Evolutionary conservation across 2,797 vertebrate species (phyloP), one percentile per base, ranked within the genome.

Genomic region (Ficedula albicollis): DNA sequence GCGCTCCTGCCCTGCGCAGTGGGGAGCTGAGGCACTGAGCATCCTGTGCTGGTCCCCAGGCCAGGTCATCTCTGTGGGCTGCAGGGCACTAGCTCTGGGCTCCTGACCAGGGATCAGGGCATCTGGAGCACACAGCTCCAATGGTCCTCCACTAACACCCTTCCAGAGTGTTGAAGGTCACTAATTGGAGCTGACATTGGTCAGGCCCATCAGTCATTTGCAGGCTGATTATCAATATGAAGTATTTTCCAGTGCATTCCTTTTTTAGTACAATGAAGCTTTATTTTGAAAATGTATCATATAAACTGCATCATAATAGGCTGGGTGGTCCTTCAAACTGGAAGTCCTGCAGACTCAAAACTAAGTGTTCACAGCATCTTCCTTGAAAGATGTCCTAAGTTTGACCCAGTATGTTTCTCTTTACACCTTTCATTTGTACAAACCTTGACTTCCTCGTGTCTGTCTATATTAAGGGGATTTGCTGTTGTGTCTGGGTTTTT

Each of bases 121-220:
- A 0, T 48, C 1, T 32, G 36, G 36, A 46, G 14, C n/a, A 21
- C 10, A 2, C 16, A 20, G n/a, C 38, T 43, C 22, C 75, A 0
- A 0, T 30, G 23, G 18, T 46, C 18, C 15, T 34, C 32, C 3
- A 1, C 10, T 3, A 38, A 16, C 19, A 23, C 17, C 26, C 8
- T 59, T 66, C 39, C 15, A 1, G 25, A 36, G 49, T 48, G 13
- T 41, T 73, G 62, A 86, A 84, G 70, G 32, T 38, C 6, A 2
- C 19, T 82, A 26, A 39, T 8, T 48, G 32, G 60, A 90, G 48
- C 41, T 76, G 36, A 5, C 59, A 19, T 6, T 82, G 38, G 36
- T 81, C 58, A 63, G 51, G 26, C 20, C 49, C 38, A 15, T 93
- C 55, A 77, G 18, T 72, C 51, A 26, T 83, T 92, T 69, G 36